A percentile compares a stretch with the other conserved stretches of the same genome.
Conservation (phyloP, 2,888 invertebrate species). For the Lydus trimaculatus region DNA sequence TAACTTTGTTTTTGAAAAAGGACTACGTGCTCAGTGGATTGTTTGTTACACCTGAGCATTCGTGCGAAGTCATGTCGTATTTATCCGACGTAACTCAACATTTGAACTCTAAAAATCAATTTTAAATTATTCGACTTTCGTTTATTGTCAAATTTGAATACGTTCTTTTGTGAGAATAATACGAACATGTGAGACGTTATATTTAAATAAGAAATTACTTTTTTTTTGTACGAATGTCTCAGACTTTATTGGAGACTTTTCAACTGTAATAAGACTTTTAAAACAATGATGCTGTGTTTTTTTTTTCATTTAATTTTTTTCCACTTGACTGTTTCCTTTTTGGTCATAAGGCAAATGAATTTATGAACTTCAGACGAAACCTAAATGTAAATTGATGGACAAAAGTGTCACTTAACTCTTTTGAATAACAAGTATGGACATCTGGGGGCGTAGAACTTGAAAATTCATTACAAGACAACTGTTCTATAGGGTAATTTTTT, state of each 20-base stretch:
- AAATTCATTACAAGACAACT: not conserved
- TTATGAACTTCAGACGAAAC: not conserved
- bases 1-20: too few species aligned
- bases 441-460: not conserved
- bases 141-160: not conserved
- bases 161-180: not conserved
- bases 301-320: not conserved
- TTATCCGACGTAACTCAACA: too few species aligned
- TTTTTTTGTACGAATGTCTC: not conserved
- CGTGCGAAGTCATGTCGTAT: not conserved
- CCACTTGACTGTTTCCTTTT: not conserved
- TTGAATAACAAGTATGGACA: not conserved
- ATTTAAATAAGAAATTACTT: not conserved
- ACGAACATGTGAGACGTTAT: not conserved
- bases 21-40: too few species aligned
- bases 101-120: not conserved
- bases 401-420: not conserved
- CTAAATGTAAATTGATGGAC: not conserved
- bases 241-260: not conserved
- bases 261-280: not conserved
- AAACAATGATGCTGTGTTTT: too few species aligned
- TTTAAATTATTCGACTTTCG: not conserved
- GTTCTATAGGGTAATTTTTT: not conserved
- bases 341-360: not conserved
- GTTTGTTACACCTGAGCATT: too few species aligned